phyloP scores from a whole-genome alignment of 2,113 vertebrate species.

The Eublepharis macularius region DNA sequence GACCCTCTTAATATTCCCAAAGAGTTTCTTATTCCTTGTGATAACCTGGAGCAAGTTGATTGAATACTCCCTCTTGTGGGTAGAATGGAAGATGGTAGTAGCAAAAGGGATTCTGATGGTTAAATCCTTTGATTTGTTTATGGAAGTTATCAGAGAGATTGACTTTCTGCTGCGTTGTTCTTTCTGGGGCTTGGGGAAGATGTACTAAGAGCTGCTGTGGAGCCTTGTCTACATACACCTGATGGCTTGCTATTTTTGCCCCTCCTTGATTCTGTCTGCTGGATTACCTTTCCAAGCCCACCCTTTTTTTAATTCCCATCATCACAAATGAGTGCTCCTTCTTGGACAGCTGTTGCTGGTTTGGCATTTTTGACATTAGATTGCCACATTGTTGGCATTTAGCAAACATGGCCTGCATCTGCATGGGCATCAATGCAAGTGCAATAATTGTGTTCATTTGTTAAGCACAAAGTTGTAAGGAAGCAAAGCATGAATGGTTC shows the following conservation, averaged over 20 bases:
- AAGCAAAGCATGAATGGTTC: background rate
- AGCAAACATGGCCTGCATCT: background rate
- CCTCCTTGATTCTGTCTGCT: background rate
- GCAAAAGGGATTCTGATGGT: background rate
- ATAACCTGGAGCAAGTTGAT: background rate
- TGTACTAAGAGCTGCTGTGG: background rate
- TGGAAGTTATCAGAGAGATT: background rate
- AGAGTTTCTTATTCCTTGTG: background rate
- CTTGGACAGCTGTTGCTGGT: background rate
- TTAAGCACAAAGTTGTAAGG: slow-evolving; percentile 3
- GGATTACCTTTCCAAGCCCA: background rate
- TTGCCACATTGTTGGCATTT: background rate
- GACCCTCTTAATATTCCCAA: background rate
- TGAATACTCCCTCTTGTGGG: background rate
- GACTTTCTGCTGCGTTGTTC: background rate
- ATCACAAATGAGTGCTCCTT: background rate
- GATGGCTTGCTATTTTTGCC: background rate
- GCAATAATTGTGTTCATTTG: background rate
- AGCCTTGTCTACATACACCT: background rate
- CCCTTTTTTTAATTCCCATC: background rate
- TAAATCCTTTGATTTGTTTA: background rate
- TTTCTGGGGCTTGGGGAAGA: background rate
- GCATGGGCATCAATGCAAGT: background rate
- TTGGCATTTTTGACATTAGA: background rate
- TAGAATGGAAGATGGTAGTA: background rate